Base-by-base conservation (phyloP, 1,140 invertebrate species). In the Daktulosphaira vitifoliae region DNA sequence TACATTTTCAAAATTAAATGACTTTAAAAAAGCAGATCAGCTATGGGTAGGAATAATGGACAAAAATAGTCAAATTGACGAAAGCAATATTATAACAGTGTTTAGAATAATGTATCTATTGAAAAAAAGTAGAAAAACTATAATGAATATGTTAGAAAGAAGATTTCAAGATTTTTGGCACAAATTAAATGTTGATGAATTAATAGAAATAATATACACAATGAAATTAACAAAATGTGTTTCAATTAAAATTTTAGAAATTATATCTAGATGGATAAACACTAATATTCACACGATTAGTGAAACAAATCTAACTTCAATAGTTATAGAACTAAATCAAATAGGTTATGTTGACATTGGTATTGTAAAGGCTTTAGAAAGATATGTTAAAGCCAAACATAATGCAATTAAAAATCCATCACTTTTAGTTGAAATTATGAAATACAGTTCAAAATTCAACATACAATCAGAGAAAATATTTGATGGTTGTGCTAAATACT, bases 11-110 rank as follows among this genome's bases (percentile, higher is more conserved):
- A 54, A 72, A 69, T 67, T 76, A 66, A 68, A 76, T 72, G 56
- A 69, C 72, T 37, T 71, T 51, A 54, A 79, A 29, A 74, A 75
- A 13, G 75, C 84, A 51, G 84, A 88, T 67, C 80, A 81, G 71
- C 70, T 87, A n/a, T 88, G 86, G 86, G 73, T 81, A 68, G 84
- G 84, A 26, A 79, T 88, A 56, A 74, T 79, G 33, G 78, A 79
- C 8, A 78, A 77, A 66, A 78, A 82, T 65, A 71, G 76, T 18
- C 78, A 84, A 15, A 83, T 88, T 16, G 75, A 80, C 71, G 77
- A 77, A 65, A 71, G 73, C 11, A 82, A 83, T 73, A 75, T 87
- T 53, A 72, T 80, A 3, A 68, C 77, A 26, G 72, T 86, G 23
- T 84, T 83, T 69, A 75, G 74, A 68, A 75, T 81, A 44, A 70